A percentile compares a stretch with the other conserved stretches of the same genome.
Evolutionary conservation across 2,888 invertebrate genomes (phyloP).

Genomic region (Apoderus coryli): DNA sequence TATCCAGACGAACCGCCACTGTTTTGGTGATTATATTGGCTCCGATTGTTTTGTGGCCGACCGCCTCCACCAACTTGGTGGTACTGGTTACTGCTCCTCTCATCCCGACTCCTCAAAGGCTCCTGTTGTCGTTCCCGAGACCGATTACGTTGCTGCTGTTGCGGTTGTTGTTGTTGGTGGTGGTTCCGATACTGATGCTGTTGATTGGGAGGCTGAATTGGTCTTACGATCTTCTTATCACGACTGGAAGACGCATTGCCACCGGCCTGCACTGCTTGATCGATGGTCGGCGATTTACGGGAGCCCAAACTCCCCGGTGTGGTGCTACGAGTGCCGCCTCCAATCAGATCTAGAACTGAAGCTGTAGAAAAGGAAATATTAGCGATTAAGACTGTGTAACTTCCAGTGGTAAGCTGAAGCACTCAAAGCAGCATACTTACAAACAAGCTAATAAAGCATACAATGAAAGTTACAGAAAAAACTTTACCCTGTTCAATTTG

Average conservation of each 20-base stretch:
- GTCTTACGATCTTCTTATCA: slow-evolving; percentile 28
- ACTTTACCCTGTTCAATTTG: too few species aligned
- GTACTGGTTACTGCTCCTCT: too few species aligned
- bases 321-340: slow-evolving; percentile 57
- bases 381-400: too few species aligned
- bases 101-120: too few species aligned
- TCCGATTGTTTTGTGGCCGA: slow-evolving; percentile 17
- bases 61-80: slow-evolving; percentile 4
- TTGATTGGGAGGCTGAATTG: slow-evolving; percentile 26
- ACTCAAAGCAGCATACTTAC: too few species aligned
- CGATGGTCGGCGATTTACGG: slow-evolving; percentile 73
- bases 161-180: too few species aligned
- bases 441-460: too few species aligned
- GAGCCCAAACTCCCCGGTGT: slow-evolving; percentile 60
- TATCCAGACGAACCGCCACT: too few species aligned
- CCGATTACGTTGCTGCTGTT: slow-evolving; percentile 26
- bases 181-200: slow-evolving; percentile 21
- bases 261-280: slow-evolving; percentile 65
- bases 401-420: too few species aligned
- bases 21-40: slow-evolving; percentile 17
- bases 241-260: slow-evolving; percentile 22
- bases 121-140: slow-evolving; percentile 26
- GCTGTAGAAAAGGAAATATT: too few species aligned
- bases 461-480: too few species aligned
- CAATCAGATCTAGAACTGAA: slow-evolving; percentile 54